phyloP scores from a whole-genome alignment of 2,888 invertebrate species.

The Chydorus sphaericus region DNA sequence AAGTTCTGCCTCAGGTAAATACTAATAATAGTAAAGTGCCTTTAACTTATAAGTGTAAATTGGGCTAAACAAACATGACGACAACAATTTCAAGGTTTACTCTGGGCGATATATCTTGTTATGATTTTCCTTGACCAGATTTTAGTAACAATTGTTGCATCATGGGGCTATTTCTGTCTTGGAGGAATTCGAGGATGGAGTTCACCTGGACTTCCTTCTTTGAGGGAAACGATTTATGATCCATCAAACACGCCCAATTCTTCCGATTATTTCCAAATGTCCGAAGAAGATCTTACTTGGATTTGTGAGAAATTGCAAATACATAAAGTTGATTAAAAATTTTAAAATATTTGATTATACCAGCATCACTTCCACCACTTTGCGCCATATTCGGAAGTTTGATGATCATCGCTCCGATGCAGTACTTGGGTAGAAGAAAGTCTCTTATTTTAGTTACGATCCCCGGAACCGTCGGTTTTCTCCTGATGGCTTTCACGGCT shows the following conservation, averaged over 20 bases:
- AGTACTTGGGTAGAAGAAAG: constrained; percentile 14
- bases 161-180: no score
- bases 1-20: constrained; percentile 7
- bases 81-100: no score
- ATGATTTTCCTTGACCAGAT: no score
- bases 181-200: no score
- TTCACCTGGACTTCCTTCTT: constrained; percentile 16
- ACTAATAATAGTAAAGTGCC: no score
- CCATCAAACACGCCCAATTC: not conserved
- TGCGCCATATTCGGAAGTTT: constrained; percentile 3
- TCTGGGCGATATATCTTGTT: no score
- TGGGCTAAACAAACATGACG: no score
- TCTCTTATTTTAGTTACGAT: constrained; percentile 14
- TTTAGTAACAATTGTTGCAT: no score
- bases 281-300: constrained; percentile 15
- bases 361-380: constrained; percentile 3
- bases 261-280: no score
- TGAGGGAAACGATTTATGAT: constrained; percentile 12
- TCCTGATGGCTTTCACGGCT: constrained; percentile 15
- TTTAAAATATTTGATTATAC: not conserved
- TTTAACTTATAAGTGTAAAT: no score
- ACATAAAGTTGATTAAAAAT: no score
- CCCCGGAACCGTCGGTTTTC: constrained; percentile 16
- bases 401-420: constrained; percentile 13
- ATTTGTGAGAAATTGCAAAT: constrained; percentile 14